Evolutionary conservation across 2,797 vertebrate species (phyloP).

Genomic region (Lepus townsendii): DNA sequence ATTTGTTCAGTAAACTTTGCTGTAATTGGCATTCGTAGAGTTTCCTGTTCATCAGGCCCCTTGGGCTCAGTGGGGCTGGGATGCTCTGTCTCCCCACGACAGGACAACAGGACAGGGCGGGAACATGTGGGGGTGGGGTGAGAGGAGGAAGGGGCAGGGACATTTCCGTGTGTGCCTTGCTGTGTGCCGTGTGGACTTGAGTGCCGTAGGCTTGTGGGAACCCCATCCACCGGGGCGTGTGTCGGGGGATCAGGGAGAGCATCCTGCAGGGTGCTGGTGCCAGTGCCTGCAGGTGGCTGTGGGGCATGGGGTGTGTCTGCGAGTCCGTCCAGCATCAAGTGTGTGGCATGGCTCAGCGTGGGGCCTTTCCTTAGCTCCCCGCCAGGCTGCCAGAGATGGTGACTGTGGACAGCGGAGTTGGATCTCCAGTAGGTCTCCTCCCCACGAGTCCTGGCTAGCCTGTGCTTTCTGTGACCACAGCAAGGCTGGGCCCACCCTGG

Average conservation of each 20-base stretch:
- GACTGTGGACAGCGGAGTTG: neutral
- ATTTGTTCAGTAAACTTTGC: slow-evolving; percentile 91
- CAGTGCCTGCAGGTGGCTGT: neutral
- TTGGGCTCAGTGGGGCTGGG: slow-evolving; percentile 86
- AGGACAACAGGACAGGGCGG: slow-evolving; percentile 55
- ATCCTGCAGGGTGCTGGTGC: neutral
- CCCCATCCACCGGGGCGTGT: no score
- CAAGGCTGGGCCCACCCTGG: neutral
- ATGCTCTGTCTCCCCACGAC: slow-evolving; percentile 84
- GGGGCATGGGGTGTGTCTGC: neutral
- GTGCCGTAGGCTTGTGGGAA: neutral
- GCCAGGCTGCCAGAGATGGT: neutral
- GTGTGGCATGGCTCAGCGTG: neutral
- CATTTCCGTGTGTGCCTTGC: neutral
- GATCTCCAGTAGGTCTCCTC: neutral
- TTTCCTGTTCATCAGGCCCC: slow-evolving; percentile 91
- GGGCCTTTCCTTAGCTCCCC: neutral
- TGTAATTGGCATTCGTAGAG: slow-evolving; percentile 91
- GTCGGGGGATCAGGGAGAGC: neutral
- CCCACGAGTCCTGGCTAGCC: neutral
- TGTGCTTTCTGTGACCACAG: neutral
- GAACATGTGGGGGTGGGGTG: slow-evolving; percentile 58
- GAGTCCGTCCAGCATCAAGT: neutral
- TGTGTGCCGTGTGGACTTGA: neutral
- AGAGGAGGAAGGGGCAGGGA: neutral